Conservation (phyloP, 2,113 vertebrate species). For the Hyperopisus bebe region DNA sequence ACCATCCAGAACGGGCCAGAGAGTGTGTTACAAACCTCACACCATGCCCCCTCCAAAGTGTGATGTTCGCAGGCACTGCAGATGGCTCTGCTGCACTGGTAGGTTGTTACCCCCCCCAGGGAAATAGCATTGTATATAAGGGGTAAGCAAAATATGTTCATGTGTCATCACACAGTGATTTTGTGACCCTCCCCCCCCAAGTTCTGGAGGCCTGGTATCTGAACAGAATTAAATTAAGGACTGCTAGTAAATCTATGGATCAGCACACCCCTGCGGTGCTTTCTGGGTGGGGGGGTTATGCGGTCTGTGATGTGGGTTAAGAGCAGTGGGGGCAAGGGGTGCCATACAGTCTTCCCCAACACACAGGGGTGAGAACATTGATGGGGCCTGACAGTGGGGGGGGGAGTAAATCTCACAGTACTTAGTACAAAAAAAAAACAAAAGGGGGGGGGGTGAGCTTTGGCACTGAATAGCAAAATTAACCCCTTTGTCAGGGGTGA, state of each 20-base stretch:
- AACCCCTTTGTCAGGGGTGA: slow-evolving; percentile 53
- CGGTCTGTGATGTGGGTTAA: background rate
- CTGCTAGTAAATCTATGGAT: background rate
- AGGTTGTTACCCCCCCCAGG: background rate
- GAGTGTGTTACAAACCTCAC: background rate
- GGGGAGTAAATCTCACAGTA: slow-evolving; percentile 60
- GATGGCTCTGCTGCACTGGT: background rate
- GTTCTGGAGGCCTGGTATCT: background rate
- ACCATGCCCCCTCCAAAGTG: background rate
- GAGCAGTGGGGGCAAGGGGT: background rate
- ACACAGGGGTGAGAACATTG: background rate
- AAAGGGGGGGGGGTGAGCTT: slow-evolving; percentile 41
- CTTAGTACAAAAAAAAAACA: slow-evolving; percentile 50
- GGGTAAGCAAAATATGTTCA: background rate
- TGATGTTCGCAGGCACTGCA: background rate
- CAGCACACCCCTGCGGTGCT: background rate
- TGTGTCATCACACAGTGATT: background rate
- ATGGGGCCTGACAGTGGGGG: slow-evolving; percentile 16
- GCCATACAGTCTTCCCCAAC: background rate
- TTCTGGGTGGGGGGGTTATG: background rate
- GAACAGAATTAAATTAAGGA: background rate
- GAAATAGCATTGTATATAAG: background rate
- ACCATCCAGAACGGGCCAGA: background rate
- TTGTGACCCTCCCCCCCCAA: background rate
- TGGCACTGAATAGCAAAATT: slow-evolving; percentile 32